phyloP scores from a whole-genome alignment of 2,113 vertebrate species.

The Calypte anna region DNA sequence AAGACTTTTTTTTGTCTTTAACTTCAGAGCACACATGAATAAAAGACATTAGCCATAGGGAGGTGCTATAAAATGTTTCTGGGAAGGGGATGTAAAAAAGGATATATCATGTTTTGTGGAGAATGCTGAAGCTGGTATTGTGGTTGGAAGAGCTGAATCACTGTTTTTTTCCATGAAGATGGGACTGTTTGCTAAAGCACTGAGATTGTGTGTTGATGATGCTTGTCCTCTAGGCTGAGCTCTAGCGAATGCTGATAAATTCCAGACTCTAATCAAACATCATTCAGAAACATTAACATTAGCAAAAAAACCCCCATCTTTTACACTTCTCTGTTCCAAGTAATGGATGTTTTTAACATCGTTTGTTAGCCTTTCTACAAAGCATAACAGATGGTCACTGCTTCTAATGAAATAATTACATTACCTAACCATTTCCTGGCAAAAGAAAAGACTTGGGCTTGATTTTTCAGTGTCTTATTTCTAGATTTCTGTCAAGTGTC shows the following conservation, averaged over 20 bases:
- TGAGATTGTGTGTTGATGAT: not conserved
- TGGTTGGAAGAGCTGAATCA: not conserved
- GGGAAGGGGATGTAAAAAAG: not conserved
- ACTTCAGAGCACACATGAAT: not conserved
- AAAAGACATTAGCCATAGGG: not conserved
- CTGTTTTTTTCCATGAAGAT: not conserved
- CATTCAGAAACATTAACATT: constrained; percentile 37
- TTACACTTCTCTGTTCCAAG: not conserved
- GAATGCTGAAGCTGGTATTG: not conserved
- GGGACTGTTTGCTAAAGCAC: not conserved
- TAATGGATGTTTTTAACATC: constrained; percentile 2
- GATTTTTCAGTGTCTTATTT: not conserved
- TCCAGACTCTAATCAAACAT: constrained; percentile 16
- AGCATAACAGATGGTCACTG: not conserved
- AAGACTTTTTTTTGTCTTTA: not conserved
- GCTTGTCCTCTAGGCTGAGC: not conserved
- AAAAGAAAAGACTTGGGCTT: not conserved
- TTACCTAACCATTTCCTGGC: not conserved
- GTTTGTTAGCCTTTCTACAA: not conserved
- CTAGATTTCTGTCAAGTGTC: not conserved
- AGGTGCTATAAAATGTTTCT: not conserved
- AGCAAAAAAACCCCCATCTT: constrained; percentile 12
- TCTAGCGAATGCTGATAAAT: not conserved
- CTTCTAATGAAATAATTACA: constrained; percentile 6
- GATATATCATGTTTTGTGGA: not conserved